These are phyloP conservation scores for Ornithoptera priamus DNA, from an alignment of 2,888 invertebrate genomes.

Conservation along the genomic window DNA sequence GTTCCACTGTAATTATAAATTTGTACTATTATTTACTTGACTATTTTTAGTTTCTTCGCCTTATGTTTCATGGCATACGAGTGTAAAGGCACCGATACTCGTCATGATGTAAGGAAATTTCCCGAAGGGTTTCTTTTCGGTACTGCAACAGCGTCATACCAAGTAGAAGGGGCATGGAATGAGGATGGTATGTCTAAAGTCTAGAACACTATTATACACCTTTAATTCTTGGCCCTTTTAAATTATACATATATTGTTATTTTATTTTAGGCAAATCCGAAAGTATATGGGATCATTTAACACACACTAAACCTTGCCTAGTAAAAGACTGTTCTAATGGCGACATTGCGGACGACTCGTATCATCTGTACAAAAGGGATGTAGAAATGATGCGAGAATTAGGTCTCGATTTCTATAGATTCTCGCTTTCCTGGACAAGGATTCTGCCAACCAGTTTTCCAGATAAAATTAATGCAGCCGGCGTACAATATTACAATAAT, in stretches of 20 bases:
- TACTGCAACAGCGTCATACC: constrained; percentile 45
- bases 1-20: too few species aligned
- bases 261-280: constrained; percentile 66
- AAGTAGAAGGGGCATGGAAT: constrained; percentile 50
- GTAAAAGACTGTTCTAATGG: constrained; percentile 77
- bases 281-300: constrained; percentile 82
- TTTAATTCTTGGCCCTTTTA: not conserved
- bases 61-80: not conserved
- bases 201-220: not conserved
- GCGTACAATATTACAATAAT: constrained; percentile 82
- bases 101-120: constrained; percentile 36
- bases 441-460: constrained; percentile 78
- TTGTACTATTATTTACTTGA: not conserved
- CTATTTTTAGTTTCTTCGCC: constrained; percentile 9
- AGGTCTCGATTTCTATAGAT: constrained; percentile 70
- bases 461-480: constrained; percentile 71
- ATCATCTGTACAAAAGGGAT: constrained; percentile 79
- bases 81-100: constrained; percentile 2
- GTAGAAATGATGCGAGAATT: constrained; percentile 61
- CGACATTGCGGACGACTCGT: constrained; percentile 79
- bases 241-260: not conserved
- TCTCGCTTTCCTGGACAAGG: constrained; percentile 82
- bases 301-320: constrained; percentile 65
- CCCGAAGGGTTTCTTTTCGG: constrained; percentile 43
- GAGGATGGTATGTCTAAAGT: constrained; percentile 40